Base-by-base conservation (phyloP, 2,888 invertebrate genomes). In the Coenonympha arcania region DNA sequence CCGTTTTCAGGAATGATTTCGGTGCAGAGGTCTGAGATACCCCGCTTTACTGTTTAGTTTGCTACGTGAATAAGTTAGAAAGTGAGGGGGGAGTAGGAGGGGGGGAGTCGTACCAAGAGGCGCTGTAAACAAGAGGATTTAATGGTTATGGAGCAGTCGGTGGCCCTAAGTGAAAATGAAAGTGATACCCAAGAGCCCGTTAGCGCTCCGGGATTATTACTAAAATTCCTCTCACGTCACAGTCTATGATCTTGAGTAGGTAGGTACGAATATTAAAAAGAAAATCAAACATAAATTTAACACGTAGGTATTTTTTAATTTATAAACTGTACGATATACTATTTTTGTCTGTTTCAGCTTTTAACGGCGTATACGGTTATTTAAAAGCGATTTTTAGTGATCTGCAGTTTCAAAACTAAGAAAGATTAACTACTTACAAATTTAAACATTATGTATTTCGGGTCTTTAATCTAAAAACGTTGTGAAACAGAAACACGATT, bases 81-180 rank as follows among this genome's bases (percentile, higher is more conserved):
- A 71, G 66, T 59, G 56, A 50, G 54, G 63, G 62, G 63, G 66
- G 62, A 58, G 60, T 19, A 15, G 26, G 9, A 16, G n/a, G 20
- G 30, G 48, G 65, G 59, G 33, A 49, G 61, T 62, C 59, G 61
- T 44, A 48, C 50, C 64, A 68, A 65, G 67, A 68, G 64, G 57
- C 63, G 73, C 64, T 68, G 73, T 80, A 77, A 80, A 80, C 75
- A 76, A 72, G 66, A 62, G 69, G 69, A 74, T 75, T 74, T 79
- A 79, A 82, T 75, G 76, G 72, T 76, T 76, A 79, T 76, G 69
- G 66, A 70, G 71, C 69, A 70, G 75, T 77, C 71, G 67, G 72
- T 70, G 69, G 72, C 65, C 68, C 70, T 79, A 75, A 79, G 80
- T 79, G 81, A 79, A 79, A 81, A 78, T 76, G 74, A 79, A 79